Evolutionary conservation across 2,113 vertebrate genomes (phyloP).

Genomic region (Orycteropus afer): DNA sequence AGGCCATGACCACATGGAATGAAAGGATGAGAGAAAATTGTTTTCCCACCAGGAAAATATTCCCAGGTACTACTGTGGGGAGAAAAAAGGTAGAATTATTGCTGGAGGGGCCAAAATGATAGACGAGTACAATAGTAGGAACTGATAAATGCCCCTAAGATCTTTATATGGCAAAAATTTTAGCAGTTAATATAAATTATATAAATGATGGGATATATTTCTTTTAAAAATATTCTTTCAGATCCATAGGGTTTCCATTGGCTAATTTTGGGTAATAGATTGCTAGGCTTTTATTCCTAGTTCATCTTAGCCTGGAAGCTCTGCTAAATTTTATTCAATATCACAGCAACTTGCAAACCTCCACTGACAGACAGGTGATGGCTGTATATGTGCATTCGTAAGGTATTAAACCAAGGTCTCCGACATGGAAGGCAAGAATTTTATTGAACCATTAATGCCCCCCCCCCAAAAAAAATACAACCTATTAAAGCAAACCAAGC

Average conservation of each 20-base stretch:
- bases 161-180: not conserved
- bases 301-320: not conserved
- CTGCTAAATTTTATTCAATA: not conserved
- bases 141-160: not conserved
- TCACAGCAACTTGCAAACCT: not conserved
- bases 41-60: not conserved
- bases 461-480: not conserved
- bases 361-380: not conserved
- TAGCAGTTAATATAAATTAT: not conserved
- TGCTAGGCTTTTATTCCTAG: too few species aligned
- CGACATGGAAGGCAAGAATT: not conserved
- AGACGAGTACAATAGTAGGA: not conserved
- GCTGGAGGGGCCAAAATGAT: not conserved
- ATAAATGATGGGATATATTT: not conserved
- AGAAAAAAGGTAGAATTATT: not conserved
- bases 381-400: not conserved
- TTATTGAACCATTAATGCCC: not conserved
- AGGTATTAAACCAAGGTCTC: not conserved
- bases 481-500: too few species aligned
- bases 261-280: not conserved
- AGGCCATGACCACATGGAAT: not conserved
- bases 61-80: fast-evolving
- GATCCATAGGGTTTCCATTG: not conserved
- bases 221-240: not conserved
- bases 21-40: not conserved